Conservation (phyloP, 2,888 invertebrate species). For the Epinotia ramella region DNA sequence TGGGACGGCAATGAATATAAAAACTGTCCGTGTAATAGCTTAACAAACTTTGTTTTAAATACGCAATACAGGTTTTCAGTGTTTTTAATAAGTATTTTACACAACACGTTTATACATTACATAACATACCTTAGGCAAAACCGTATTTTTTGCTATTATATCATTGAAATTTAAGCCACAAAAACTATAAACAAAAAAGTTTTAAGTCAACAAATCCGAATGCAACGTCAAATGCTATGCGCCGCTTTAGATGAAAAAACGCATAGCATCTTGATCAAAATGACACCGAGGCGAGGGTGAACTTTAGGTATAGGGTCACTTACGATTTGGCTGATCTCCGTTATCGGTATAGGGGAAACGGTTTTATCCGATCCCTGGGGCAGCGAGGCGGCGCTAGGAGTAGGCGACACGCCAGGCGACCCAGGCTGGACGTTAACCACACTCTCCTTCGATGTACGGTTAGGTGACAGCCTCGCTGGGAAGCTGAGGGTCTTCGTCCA, state of each 20-base stretch:
- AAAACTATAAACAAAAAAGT: conserved; percentile 16
- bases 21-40: not conserved
- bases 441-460: conserved; percentile 91
- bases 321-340: conserved; percentile 89
- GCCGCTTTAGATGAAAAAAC: conserved; percentile 63
- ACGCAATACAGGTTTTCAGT: too few relatives aligned
- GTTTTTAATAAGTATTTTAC: not conserved
- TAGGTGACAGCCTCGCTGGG: conserved; percentile 93
- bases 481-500: conserved; percentile 97
- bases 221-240: conserved; percentile 57
- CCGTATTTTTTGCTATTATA: not conserved
- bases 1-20: not conserved
- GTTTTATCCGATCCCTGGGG: conserved; percentile 85
- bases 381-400: conserved; percentile 85
- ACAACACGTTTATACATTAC: not conserved
- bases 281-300: conserved; percentile 30
- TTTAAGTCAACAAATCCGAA: conserved; percentile 49
- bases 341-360: conserved; percentile 86
- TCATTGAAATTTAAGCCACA: not conserved
- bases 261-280: conserved; percentile 48
- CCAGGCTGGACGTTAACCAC: conserved; percentile 85
- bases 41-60: too few relatives aligned
- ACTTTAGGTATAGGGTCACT: conserved; percentile 63
- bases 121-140: not conserved
- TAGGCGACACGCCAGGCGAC: conserved; percentile 86